A percentile compares a stretch with the other conserved stretches of the same genome.
Evolutionary conservation across 2,888 invertebrate species (phyloP).

Genomic region (Sepioteuthis lessoniana): DNA sequence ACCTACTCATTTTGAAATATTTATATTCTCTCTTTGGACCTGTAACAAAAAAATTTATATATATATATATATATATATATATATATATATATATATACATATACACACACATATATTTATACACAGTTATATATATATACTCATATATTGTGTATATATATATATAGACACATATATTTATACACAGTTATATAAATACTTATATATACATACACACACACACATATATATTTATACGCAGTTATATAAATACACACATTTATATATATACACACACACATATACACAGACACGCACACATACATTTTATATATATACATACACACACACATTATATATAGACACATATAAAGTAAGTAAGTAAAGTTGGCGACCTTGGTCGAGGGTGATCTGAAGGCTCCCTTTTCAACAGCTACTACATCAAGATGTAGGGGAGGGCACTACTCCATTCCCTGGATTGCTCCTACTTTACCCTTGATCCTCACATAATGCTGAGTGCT

Average conservation of each 20-base stretch:
- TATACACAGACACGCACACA: neutral
- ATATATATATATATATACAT: slow-evolving; percentile 14
- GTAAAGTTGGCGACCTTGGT: no score
- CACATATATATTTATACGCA: neutral
- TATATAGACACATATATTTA: slow-evolving; percentile 1
- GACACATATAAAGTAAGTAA: no score
- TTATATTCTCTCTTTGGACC: no score
- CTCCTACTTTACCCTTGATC: no score
- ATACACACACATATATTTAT: neutral
- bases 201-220: neutral
- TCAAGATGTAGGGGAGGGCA: no score
- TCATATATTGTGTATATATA: slow-evolving; percentile 18
- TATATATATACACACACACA: slow-evolving; percentile 41
- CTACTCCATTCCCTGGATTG: no score
- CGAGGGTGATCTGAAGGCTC: no score
- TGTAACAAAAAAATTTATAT: no score
- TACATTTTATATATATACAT: slow-evolving; percentile 38
- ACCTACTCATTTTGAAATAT: no score
- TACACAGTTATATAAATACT: neutral
- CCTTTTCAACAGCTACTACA: no score
- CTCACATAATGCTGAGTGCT: no score
- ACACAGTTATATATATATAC: slow-evolving; percentile 13
- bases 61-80: slow-evolving; percentile 36
- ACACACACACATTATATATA: no score
- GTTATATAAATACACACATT: neutral